phyloP scores from a whole-genome alignment of 2,888 invertebrate species.

The Stenodema calcarata region DNA sequence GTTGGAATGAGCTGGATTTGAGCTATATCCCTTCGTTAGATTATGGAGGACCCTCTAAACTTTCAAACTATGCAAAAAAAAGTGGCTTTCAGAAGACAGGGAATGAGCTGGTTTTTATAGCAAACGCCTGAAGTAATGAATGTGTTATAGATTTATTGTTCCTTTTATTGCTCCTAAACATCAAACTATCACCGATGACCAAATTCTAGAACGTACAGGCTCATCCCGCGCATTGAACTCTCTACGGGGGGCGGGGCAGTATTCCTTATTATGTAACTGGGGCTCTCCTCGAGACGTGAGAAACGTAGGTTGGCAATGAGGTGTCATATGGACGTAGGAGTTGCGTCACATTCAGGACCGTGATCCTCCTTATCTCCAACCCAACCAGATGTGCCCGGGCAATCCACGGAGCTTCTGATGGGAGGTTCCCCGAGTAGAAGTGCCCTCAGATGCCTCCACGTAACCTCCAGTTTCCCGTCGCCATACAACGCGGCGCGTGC shows the following conservation, averaged over 20 bases:
- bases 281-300: not conserved
- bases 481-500: not conserved
- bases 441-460: conserved; percentile 6
- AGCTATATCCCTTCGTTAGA: too few species aligned
- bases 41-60: too few species aligned
- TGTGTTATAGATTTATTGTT: too few species aligned
- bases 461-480: not conserved
- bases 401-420: not conserved
- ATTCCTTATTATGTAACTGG: conserved; percentile 4
- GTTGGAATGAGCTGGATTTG: too few species aligned
- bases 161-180: too few species aligned
- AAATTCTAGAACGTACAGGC: not conserved
- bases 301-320: not conserved
- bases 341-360: not conserved
- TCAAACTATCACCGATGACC: too few species aligned
- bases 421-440: not conserved
- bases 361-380: not conserved
- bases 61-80: too few species aligned
- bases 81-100: too few species aligned
- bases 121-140: too few species aligned
- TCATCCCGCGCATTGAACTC: not conserved
- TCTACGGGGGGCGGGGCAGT: not conserved
- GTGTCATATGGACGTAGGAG: conserved; percentile 36
- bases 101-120: too few species aligned
- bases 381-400: not conserved